These are phyloP conservation scores for Ctenomys sociabilis DNA, from an alignment of 2,113 vertebrate genomes.

Conservation along the genomic window DNA sequence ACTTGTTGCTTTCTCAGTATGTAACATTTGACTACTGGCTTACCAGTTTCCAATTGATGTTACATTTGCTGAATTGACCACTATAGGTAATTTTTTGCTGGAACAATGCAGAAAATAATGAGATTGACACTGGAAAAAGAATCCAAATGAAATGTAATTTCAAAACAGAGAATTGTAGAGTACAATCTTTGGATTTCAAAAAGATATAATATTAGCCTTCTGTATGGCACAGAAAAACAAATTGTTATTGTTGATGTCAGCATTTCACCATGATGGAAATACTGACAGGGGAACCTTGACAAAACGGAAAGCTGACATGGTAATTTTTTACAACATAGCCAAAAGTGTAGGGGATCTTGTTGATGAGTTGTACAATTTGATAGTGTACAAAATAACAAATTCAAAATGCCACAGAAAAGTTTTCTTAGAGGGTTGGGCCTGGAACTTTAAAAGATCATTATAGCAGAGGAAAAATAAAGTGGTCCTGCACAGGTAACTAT, in stretches of 20 bases:
- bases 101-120: not conserved
- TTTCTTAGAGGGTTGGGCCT: too few relatives aligned
- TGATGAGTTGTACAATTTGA: too few relatives aligned
- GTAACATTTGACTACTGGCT: not conserved
- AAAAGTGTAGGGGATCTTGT: too few relatives aligned
- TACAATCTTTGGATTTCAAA: not conserved
- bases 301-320: too few relatives aligned
- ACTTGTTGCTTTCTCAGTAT: not conserved
- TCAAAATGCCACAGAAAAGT: too few relatives aligned
- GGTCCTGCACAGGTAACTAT: too few relatives aligned
- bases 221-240: not conserved
- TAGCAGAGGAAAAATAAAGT: too few relatives aligned
- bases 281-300: not conserved
- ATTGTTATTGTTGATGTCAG: not conserved
- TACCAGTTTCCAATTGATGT: not conserved
- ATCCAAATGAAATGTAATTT: not conserved
- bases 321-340: too few relatives aligned
- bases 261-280: not conserved
- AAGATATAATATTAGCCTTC: not conserved
- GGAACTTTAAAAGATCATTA: too few relatives aligned
- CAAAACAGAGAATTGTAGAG: not conserved
- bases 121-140: too few relatives aligned
- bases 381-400: too few relatives aligned
- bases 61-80: not conserved
- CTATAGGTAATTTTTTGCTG: too few relatives aligned